Base-by-base conservation (phyloP, 2,113 vertebrate genomes). In the Engraulis encrasicolus region DNA sequence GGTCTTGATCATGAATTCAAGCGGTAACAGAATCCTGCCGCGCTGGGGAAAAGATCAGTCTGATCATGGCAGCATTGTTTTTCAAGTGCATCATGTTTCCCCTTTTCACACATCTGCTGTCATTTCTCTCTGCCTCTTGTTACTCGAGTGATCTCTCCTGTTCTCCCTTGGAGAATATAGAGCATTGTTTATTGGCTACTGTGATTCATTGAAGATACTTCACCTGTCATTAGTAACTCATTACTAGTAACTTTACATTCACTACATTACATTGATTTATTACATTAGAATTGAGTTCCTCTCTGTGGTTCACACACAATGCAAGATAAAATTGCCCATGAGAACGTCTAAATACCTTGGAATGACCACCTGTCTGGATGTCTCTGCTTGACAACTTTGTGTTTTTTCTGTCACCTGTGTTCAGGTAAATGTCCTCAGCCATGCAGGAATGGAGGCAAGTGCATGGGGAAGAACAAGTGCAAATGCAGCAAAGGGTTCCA, bases 401-500 rank as follows among this genome's bases (percentile, higher is more conserved):
- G n/a, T 66, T 31, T 27, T 1, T 74, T 31, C 31, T 0, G 14
- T 31, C 66, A 74, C 66, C 78, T 74, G 12, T 34, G 89, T 90
- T 54, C 86, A 97, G 97, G 96, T 93, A 97, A 96, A 92, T 97
- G 97, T 87, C 94, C 93, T 12, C 96, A 97, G 80, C 92, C 94
- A 12, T 97, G 97, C 91, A 91, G 92, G 89, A 97, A 97, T 54
- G 97, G 96, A 91, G 97, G 97, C 61, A 97, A 95, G 94, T 97
- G 97, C 90, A 96, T 93, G 15, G 96, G 96, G n/a, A 96, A 90
- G 91, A 97, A 96, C 89, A 97, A 97, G 86, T 97, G 96, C 91
- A 97, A 97, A 90, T 97, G 97, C 78, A 93, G 94, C 90, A 97
- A 97, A 90, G 96, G 96, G 84, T 97, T 97, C 89, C 96, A 97